phyloP scores from a whole-genome alignment of 1,140 invertebrate genomes.

The Paracyclopina nana region DNA sequence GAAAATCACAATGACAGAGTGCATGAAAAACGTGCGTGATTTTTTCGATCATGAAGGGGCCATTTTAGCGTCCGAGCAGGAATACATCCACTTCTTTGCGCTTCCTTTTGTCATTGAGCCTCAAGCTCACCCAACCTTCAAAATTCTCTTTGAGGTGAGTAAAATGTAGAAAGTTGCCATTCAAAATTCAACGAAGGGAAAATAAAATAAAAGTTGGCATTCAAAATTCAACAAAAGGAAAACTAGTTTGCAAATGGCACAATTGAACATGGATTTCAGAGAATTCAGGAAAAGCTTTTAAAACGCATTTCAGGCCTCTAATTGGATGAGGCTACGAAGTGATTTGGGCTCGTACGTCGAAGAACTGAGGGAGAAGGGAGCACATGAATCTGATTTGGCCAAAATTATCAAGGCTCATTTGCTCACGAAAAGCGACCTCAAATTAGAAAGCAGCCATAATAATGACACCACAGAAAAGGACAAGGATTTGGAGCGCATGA shows the following conservation, averaged over 20 bases:
- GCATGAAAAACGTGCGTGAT: neutral
- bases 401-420: neutral
- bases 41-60: neutral
- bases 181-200: neutral
- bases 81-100: slow-evolving; percentile 2
- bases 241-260: too few species aligned
- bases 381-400: neutral
- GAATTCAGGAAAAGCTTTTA: too few species aligned
- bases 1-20: neutral
- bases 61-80: neutral
- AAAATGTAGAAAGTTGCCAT: neutral
- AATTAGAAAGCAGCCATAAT: too few species aligned
- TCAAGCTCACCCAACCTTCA: neutral
- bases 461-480: too few species aligned
- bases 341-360: neutral
- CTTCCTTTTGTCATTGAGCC: slow-evolving; percentile 5
- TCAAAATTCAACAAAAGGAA: neutral
- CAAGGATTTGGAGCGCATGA: neutral
- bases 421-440: too few species aligned
- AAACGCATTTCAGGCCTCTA: too few species aligned
- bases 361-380: neutral
- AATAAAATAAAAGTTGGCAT: neutral
- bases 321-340: neutral
- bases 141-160: slow-evolving; percentile 4
- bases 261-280: too few species aligned